Evolutionary conservation across 2,113 vertebrate genomes (phyloP).

Genomic region (Spilogale gracilis): DNA sequence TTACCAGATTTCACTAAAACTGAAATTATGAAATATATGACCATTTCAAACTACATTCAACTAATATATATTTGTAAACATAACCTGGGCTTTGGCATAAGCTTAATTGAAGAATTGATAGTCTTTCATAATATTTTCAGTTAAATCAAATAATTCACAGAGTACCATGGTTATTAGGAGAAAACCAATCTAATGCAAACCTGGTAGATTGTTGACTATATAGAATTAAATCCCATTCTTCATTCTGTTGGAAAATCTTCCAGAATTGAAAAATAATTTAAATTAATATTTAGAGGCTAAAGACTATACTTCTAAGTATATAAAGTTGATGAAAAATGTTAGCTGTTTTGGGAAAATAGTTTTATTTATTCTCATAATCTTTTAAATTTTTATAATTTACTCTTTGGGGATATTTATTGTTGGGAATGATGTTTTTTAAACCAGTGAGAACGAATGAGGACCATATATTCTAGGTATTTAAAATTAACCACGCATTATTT

Average conservation of each 20-base stretch:
- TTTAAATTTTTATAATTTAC: conserved; percentile 28
- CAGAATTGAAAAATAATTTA: conserved; percentile 7
- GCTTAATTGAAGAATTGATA: background rate
- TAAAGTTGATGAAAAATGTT: background rate
- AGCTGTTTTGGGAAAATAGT: conserved; percentile 1
- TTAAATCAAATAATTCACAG: background rate
- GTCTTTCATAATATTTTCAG: background rate
- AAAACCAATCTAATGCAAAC: background rate
- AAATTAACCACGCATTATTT: conserved; percentile 58
- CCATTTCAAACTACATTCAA: background rate
- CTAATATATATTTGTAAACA: background rate
- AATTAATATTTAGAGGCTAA: background rate
- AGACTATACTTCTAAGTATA: background rate
- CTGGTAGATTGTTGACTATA: background rate
- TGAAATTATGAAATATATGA: background rate
- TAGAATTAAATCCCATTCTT: background rate
- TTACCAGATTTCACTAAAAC: background rate
- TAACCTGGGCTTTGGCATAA: background rate
- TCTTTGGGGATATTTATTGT: conserved; percentile 52
- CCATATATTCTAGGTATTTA: conserved; percentile 67
- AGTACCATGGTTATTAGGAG: background rate
- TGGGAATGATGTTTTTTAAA: conserved; percentile 54
- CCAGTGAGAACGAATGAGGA: conserved; percentile 55
- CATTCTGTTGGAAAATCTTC: conserved; percentile 23
- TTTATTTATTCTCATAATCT: background rate